Percentiles rank a stretch among this genome's conserved stretches.
Conservation (phyloP, 2,888 invertebrate species). For the Camptogramma bilineatum region DNA sequence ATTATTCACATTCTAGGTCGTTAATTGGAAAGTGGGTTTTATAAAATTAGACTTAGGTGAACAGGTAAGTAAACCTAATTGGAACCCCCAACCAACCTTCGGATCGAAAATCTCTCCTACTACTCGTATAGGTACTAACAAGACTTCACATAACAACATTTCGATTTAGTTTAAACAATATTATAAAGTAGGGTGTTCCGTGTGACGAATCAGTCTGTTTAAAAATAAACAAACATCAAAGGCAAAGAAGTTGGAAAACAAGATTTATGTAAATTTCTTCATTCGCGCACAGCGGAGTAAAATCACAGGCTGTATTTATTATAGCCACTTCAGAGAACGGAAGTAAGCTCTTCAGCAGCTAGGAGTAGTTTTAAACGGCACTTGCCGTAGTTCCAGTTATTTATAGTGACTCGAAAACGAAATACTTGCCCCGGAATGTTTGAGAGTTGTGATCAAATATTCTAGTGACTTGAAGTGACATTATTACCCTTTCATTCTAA, state of each 20-base stretch:
- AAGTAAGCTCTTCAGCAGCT: conserved; percentile 62
- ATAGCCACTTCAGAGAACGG: conserved; percentile 58
- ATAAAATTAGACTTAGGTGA: no score
- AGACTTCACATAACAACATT: not conserved
- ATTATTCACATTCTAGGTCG: no score
- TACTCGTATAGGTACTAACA: no score
- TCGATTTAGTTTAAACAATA: not conserved
- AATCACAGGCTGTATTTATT: conserved; percentile 63
- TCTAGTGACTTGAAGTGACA: conserved; percentile 6
- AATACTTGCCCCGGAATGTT: conserved; percentile 47
- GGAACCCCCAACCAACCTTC: no score
- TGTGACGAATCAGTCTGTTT: conserved; percentile 12
- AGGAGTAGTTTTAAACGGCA: conserved; percentile 57
- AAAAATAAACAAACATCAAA: conserved; percentile 32
- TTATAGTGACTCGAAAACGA: conserved; percentile 51
- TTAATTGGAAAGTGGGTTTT: no score
- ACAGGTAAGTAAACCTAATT: not conserved
- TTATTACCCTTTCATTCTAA: not conserved
- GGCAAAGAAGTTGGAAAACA: conserved; percentile 36
- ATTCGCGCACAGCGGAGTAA: conserved; percentile 51
- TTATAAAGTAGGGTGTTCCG: conserved; percentile 6
- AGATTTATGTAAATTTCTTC: conserved; percentile 47
- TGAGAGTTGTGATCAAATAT: conserved; percentile 34
- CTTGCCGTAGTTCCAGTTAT: conserved; percentile 55
- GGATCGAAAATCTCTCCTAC: no score